Base-by-base conservation (phyloP, 2,797 vertebrate species). In the Otolemur crassicaudatus region DNA sequence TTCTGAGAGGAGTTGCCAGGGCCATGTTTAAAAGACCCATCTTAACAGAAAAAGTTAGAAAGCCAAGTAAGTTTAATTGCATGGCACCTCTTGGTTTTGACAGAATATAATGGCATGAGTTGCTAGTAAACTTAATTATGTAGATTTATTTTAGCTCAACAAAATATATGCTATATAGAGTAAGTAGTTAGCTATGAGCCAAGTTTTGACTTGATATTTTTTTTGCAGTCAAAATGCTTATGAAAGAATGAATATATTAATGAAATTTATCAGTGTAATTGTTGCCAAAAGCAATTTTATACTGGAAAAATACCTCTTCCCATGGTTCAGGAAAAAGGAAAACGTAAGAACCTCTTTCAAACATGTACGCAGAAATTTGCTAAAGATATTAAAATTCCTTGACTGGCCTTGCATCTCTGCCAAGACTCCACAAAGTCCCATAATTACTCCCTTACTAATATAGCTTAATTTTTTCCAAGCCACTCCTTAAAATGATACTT, bases 81-180 rank as follows among this genome's bases (percentile, higher is more conserved):
- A 95, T 88, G 79, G 96, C 96, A 97, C 87, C 37, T 98, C 95
- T 96, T 97, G 72, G 58, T 97, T 98, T 98, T 97, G 96, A 98
- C 96, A 97, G 94, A 46, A 91, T 49, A 67, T 97, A 95, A 96
- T 98, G 97, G 96, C 96, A 98, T 79, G 94, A 98, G 96, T 98
- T 98, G 87, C 97, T 97, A 96, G 97, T 97, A 97, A 97, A 98
- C 97, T 98, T 98, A 98, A 98, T 98, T 97, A 98, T 97, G 98
- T 94, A 98, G 96, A 98, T 97, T 97, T 98, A 97, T 98, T 97
- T 98, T 98, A 97, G 95, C 94, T 97, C 89, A 94, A 96, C 96
- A 97, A 97, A 97, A 98, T 98, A 97, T 82, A 96, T 86, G 97
- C 97, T 97, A 96, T 96, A 96, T 96, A 90, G 88, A 97, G 97